Evolutionary conservation across 2,797 vertebrate species (phyloP).

Genomic region (Liasis olivaceus): DNA sequence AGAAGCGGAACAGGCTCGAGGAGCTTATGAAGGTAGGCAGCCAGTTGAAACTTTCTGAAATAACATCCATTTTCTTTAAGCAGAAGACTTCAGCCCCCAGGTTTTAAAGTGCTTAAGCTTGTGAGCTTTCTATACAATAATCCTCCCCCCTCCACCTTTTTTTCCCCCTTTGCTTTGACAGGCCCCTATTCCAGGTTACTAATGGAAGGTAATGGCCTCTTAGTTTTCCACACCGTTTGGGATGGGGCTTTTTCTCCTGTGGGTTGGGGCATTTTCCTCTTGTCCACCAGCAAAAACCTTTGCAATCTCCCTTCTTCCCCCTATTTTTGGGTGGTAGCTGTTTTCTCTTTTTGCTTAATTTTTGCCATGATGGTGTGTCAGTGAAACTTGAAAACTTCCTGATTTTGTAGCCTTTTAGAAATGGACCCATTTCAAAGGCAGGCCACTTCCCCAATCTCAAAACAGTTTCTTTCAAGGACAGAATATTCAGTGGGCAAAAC

Average conservation of each 20-base stretch:
- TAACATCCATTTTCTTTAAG: neutral
- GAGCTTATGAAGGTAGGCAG: conserved; percentile 88
- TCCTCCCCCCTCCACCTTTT: neutral
- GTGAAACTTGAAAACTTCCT: neutral
- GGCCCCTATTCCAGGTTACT: neutral
- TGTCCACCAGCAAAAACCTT: neutral
- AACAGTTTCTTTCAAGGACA: neutral
- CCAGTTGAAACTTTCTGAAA: neutral
- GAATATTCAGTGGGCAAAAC: neutral
- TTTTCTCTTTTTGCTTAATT: neutral
- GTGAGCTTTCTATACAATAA: too few relatives aligned
- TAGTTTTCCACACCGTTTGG: neutral
- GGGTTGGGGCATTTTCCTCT: neutral
- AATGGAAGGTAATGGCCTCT: neutral
- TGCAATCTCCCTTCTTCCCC: neutral
- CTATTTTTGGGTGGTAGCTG: neutral
- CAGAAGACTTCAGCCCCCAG: neutral
- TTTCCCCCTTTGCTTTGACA: neutral
- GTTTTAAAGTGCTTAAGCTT: neutral
- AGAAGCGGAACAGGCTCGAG: conserved; percentile 88
- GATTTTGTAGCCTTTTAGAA: too few relatives aligned
- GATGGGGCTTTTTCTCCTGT: neutral
- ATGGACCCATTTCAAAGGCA: neutral
- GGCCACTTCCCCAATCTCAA: neutral
- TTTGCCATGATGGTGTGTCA: neutral